These are phyloP conservation scores for Cetonia aurata DNA, from an alignment of 2,888 invertebrate species.

Conservation along the genomic window DNA sequence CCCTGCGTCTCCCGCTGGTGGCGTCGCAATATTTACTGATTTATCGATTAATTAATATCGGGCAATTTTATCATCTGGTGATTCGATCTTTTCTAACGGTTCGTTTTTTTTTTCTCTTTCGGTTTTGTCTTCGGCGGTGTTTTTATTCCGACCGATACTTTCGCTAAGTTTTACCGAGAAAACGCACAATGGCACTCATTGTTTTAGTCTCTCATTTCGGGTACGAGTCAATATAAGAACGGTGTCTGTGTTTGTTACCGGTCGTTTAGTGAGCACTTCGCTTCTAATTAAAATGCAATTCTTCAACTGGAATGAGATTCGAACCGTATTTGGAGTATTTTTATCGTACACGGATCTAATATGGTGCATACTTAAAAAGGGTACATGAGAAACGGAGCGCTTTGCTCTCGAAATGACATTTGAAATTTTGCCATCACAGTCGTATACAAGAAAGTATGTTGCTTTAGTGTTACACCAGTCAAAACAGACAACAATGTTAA, in stretches of 20 bases:
- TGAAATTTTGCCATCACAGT: no score
- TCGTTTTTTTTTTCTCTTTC: background rate
- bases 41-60: constrained; percentile 34
- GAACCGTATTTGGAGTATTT: constrained; percentile 14
- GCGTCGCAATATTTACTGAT: constrained; percentile 28
- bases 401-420: no score
- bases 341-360: constrained; percentile 3
- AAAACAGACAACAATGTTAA: no score
- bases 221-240: background rate
- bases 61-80: constrained; percentile 23
- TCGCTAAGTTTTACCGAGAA: constrained; percentile 31
- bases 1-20: background rate
- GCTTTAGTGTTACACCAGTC: no score
- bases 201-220: background rate
- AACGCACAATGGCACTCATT: background rate
- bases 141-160: constrained; percentile 1
- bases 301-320: constrained; percentile 16
- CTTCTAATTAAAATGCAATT: constrained; percentile 28
- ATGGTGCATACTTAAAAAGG: no score
- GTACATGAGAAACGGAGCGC: no score
- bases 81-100: constrained; percentile 28
- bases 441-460: no score
- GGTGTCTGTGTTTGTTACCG: background rate
- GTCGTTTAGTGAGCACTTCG: background rate
- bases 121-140: background rate